Conservation (phyloP, 2,888 invertebrate genomes). For the Drosophila anceps region DNA sequence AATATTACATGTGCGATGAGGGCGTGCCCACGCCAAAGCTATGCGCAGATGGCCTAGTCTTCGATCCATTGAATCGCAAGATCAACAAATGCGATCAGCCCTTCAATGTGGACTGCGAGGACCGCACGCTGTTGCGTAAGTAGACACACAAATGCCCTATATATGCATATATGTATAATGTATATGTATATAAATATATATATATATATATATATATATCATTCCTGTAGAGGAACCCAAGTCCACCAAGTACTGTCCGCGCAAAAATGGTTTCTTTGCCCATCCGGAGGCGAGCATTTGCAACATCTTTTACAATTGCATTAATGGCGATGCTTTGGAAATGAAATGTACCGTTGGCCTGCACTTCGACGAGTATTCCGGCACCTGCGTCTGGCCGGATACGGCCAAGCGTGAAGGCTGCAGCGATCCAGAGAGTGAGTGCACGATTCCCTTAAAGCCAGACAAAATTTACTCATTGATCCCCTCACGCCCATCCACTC, state of each 20-base stretch:
- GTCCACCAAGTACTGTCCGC: slow-evolving; percentile 89
- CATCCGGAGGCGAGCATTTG: slow-evolving; percentile 93
- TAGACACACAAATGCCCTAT: slow-evolving; percentile 59
- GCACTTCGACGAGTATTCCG: slow-evolving; percentile 95
- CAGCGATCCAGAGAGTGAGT: slow-evolving; percentile 87
- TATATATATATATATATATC: background rate
- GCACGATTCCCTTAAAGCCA: background rate
- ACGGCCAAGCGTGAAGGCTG: slow-evolving; percentile 92
- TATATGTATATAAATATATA: background rate
- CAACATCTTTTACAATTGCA: slow-evolving; percentile 95
- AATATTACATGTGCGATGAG: slow-evolving; percentile 92
- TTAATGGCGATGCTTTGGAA: slow-evolving; percentile 92
- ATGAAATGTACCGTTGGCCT: slow-evolving; percentile 94
- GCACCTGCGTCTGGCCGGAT: slow-evolving; percentile 96
- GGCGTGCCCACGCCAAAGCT: slow-evolving; percentile 90
- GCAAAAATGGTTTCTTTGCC: slow-evolving; percentile 95
- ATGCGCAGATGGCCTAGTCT: slow-evolving; percentile 95
- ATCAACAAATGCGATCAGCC: slow-evolving; percentile 96
- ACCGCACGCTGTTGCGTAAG: slow-evolving; percentile 95
- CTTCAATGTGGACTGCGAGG: slow-evolving; percentile 96
- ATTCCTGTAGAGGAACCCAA: slow-evolving; percentile 90
- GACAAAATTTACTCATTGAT: background rate
- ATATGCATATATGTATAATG: too few species aligned
- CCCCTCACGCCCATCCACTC: background rate
- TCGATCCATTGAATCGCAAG: slow-evolving; percentile 93